Evolutionary conservation across 2,113 vertebrate genomes (phyloP), one percentile per base, ranked within the genome.

Genomic region (Athene cunicularia): DNA sequence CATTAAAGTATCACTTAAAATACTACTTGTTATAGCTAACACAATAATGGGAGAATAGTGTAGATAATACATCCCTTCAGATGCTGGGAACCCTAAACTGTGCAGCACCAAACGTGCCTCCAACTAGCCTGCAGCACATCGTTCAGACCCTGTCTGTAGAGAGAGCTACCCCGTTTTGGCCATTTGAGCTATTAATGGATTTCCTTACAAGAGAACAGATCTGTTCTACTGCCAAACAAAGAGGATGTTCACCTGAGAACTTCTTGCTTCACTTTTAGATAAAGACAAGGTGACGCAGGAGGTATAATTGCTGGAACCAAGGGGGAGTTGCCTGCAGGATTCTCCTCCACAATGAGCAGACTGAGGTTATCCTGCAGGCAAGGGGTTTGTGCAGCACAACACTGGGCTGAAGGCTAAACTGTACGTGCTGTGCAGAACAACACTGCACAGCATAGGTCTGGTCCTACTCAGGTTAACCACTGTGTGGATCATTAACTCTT

Each of bases 121-220:
- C 67, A 70, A 9, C 16, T 43, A 55, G 33, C 8, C 45, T 62
- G 39, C 23, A 77, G 24, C 55, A 77, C 33, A 16, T 20, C 2
- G 1, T 62, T 15, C 21, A 76, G 20, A 8, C 16, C 9, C 14
- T 0, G 0, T 37, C 27, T 62, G 39, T 53, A 52, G 80, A 43
- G 86, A 72, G 13, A 2, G 14, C 49, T 66, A 10, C 6, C 13
- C 6, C 7, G 2, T 66, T 66, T 91, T 11, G 4, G 12, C 71
- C 19, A 50, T 74, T 77, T 0, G 0, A 77, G 11, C 14, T 77
- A 14, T 71, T 71, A 49, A 7, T 3, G 0, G 0, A 26, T 77
- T 62, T 45, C 14, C 41, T 77, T 73, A 35, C 19, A 63, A 41
- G 35, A 86, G 60, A 80, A 49, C 14, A 30, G 2, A 39, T 87